A percentile compares a stretch with the other conserved stretches of the same genome.
phyloP scores from a whole-genome alignment of 2,888 invertebrate genomes.

The Fragum whitleyi region DNA sequence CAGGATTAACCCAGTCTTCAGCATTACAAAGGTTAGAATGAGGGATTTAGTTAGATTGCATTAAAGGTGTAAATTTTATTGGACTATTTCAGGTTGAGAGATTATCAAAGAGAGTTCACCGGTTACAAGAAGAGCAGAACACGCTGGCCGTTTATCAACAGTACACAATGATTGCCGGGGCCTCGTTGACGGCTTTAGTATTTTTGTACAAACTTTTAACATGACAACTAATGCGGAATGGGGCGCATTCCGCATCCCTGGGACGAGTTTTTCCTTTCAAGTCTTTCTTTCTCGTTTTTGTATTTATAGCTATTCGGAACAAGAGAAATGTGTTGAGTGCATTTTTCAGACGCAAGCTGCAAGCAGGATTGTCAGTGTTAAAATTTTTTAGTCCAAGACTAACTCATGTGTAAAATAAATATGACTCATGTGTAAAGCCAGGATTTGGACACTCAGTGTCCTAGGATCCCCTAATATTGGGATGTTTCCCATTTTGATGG shows the following conservation, averaged over 20 bases:
- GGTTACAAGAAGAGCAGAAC: conserved; percentile 11
- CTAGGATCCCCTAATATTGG: no score
- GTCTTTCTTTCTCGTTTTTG: conserved; percentile 13
- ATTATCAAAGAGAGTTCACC: conserved; percentile 10
- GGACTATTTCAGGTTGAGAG: conserved; percentile 18
- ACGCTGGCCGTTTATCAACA: conserved; percentile 9
- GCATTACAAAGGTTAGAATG: no score
- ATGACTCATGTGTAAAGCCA: no score
- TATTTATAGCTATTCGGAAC: not conserved
- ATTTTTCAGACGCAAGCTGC: conserved; percentile 1
- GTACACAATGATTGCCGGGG: conserved; percentile 20
- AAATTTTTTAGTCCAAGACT: not conserved
- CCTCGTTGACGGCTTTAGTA: conserved; percentile 6
- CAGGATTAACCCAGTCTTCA: no score
- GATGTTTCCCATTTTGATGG: no score
- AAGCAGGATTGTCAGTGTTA: not conserved
- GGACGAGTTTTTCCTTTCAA: not conserved
- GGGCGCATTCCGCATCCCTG: not conserved
- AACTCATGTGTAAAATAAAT: not conserved
- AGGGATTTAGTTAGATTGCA: no score
- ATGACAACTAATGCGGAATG: conserved; percentile 15
- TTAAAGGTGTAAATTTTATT: no score
- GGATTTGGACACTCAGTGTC: no score
- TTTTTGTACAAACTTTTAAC: conserved; percentile 23
- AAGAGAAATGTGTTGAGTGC: not conserved